Evolutionary conservation across 2,113 vertebrate species (phyloP), one percentile per base, ranked within the genome.

Genomic region (Alligator mississippiensis): DNA sequence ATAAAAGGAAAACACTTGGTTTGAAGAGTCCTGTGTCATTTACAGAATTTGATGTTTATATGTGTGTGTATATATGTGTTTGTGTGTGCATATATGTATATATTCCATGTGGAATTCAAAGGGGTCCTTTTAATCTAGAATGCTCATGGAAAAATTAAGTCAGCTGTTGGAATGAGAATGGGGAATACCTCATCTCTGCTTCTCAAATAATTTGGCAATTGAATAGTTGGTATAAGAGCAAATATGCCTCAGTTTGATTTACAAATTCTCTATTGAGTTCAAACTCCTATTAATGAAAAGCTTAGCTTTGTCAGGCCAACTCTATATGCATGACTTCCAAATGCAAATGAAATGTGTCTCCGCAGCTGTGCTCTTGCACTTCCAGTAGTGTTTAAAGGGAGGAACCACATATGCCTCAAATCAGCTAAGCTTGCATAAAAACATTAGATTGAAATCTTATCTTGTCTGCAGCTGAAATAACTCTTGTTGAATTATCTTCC

Each of bases 271-370:
- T 95, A 14, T 84, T 57, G 95, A 95, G 84, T 96, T 97, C 95
- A 84, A 76, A 81, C 74, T 95, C 92, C 89, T 90, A 86, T 96
- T 97, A 97, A 96, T 91, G 92, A 97, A 96, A 95, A 96, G 89
- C 88, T 96, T 93, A 93, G 95, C 94, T 94, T 93, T 93, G 89
- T 95, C 94, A 93, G 94, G 92, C 93, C 92, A 94, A 95, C 91
- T 89, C 84, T 91, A 95, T 84, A 92, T 87, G 94, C 93, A 89
- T 93, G 96, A 92, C 92, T 97, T 98, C 96, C 95, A 97, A 90
- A 95, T 94, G 94, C 66, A 11, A 91, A 88, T 64, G 88, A 97
- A 97, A 97, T 93, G 21, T 82, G 95, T 92, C 85, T 82, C 62
- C 84, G 96, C 93, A 88, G 94, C 96, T 97, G 95, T 95, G 96